Base-by-base conservation (phyloP, 1,140 invertebrate species). In the Aphaenogaster rudis region DNA sequence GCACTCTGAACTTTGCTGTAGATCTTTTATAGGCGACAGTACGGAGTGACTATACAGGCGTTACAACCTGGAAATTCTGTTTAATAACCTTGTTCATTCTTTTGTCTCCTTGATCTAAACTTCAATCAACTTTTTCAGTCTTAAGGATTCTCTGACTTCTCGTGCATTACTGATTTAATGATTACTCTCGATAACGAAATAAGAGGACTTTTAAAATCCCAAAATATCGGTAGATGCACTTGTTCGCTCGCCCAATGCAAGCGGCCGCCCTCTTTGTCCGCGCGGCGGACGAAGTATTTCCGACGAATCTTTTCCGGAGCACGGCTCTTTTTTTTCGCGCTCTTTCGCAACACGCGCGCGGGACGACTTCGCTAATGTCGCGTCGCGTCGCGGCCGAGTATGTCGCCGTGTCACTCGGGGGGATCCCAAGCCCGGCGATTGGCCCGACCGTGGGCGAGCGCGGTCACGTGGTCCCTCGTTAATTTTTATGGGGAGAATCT, bases 401-500 rank as follows among this genome's bases (percentile, higher is more conserved):
- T 80, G 78, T 80, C 39, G 17, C 72, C 72, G 88, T 82, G 80
- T 90, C 74, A 90, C 80, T 45, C 76, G 69, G 77, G 28, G 85
- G 76, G 88, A 90, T 87, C 86, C 76, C 17, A 28, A 82, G 80
- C 76, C 7, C 52, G n/a, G 77, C 28, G 86, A 91, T 91, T 91
- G 89, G 89, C 87, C 86, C 80, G 66, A 71, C 54, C 80, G 63
- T 85, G 69, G 86, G 63, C 77, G 86, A 90, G 64, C 76, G 45
- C 52, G 72, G 59, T 88, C 90, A 90, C 86, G 86, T 90, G 90
- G 69, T 71, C 45, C 17, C 42, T 57, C 76, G 82, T 90, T 88
- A 91, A 91, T 91, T 91, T 91, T 89, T 88, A 91, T 84, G 89
- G 89, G 89, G 87, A 90, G 78, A 80, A 80, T 80, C 52, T 91